phyloP scores from a whole-genome alignment of 2,113 vertebrate genomes.

The Catharus fuscescens region DNA sequence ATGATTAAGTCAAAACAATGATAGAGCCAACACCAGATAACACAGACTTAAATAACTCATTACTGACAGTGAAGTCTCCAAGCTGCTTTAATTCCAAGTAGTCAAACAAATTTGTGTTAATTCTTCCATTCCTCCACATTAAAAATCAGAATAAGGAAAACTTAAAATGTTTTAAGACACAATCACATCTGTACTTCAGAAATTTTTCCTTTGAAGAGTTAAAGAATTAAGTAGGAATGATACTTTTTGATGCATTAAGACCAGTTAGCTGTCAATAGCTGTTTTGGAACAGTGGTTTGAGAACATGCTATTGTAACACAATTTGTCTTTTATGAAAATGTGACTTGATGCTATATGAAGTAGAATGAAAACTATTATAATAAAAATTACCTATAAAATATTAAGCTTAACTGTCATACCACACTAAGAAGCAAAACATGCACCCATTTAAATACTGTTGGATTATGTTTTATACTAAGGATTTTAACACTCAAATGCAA shows the following conservation, averaged over 20 bases:
- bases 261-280: neutral
- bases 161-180: neutral
- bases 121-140: neutral
- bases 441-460: constrained; percentile 5
- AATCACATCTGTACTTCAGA: neutral
- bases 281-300: neutral
- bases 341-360: neutral
- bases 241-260: neutral
- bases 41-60: neutral
- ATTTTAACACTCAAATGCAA: constrained; percentile 8
- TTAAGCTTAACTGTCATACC: neutral
- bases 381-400: constrained; percentile 16
- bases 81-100: neutral
- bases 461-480: neutral
- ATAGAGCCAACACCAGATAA: neutral
- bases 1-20: neutral
- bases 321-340: neutral
- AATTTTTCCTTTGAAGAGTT: neutral
- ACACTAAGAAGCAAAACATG: neutral
- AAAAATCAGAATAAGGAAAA: neutral
- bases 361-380: neutral
- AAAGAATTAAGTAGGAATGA: neutral
- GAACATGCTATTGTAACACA: neutral
- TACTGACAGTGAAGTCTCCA: neutral
- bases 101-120: neutral